Conservation (phyloP, 2,888 invertebrate genomes). For the Parascotia fuliginaria region DNA sequence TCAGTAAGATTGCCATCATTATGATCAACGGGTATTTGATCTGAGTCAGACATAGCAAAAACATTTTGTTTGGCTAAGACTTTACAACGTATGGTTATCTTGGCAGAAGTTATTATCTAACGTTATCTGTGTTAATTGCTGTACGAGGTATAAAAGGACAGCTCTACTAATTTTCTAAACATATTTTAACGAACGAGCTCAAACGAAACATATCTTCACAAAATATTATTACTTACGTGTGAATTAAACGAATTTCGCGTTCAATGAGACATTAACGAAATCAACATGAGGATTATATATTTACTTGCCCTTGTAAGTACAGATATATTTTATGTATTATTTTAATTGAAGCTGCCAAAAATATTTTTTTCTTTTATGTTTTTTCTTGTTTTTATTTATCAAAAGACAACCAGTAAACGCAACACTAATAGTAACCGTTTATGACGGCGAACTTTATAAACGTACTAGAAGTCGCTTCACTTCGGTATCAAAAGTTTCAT, state of each 20-base stretch:
- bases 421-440: no score
- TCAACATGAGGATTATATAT: slow-evolving; percentile 73
- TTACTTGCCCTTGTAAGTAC: slow-evolving; percentile 75
- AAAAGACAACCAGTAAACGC: no score
- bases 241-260: slow-evolving; percentile 76
- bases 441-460: no score
- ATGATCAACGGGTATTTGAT: slow-evolving; percentile 54
- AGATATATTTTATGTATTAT: neutral
- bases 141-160: slow-evolving; percentile 72
- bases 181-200: slow-evolving; percentile 78
- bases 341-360: no score
- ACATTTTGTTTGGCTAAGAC: slow-evolving; percentile 76
- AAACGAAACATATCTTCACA: slow-evolving; percentile 64
- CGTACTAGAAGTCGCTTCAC: no score
- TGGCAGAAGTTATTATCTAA: slow-evolving; percentile 73
- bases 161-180: slow-evolving; percentile 51
- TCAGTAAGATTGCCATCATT: slow-evolving; percentile 51
- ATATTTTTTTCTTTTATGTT: no score
- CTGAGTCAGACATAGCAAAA: slow-evolving; percentile 80
- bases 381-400: no score
- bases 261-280: slow-evolving; percentile 54
- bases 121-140: slow-evolving; percentile 79
- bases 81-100: slow-evolving; percentile 67
- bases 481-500: no score
- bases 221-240: slow-evolving; percentile 54